Evolutionary conservation across 1,140 invertebrate genomes (phyloP), one percentile per base, ranked within the genome.

Genomic region (Trichomalopsis sarcophagae): DNA sequence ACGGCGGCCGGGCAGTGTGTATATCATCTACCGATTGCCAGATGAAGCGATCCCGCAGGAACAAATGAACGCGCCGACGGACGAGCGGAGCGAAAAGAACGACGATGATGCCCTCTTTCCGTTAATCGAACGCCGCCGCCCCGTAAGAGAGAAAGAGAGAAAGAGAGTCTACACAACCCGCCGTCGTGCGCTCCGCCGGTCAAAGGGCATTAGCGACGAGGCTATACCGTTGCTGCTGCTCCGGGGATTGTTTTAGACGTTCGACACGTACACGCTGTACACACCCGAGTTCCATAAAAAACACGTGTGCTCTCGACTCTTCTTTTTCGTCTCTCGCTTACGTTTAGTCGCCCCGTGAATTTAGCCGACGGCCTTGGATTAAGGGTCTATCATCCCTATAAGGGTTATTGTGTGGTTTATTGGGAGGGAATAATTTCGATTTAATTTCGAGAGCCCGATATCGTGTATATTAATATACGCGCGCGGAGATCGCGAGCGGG

Each of bases 131-230:
- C 74, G 27, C 40, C 36, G 17, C 17, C 55, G 33, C 33, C n/a
- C 55, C 23, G 71, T 50, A 4, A n/a, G 17, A 36, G 69, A 23
- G 69, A 44, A 11, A 23, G 10, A 23, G 80, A 44, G 36, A 23
- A 3, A n/a, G 78, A 27, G 1, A 27, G 27, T 27, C 27, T 68
- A 17, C 47, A 33, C 47, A 73, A 33, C 21, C 13, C 75, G 76
- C 13, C 1, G 14, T 13, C 82, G 62, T 40, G 4, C 83, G 84
- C 78, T 85, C 84, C 69, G 71, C n/a, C 78, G 84, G 73, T 85
- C 84, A 85, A 85, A 85, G 83, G 83, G 78, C 78, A 85, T 75
- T 85, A 81, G 44, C 27, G 23, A 36, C 30, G 33, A 27, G 21
- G 33, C 47, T 10, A 47, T 14, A 47, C 27, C 44, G n/a, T 5